Base-by-base conservation (phyloP, 2,888 invertebrate genomes). In the Bugula neritina region DNA sequence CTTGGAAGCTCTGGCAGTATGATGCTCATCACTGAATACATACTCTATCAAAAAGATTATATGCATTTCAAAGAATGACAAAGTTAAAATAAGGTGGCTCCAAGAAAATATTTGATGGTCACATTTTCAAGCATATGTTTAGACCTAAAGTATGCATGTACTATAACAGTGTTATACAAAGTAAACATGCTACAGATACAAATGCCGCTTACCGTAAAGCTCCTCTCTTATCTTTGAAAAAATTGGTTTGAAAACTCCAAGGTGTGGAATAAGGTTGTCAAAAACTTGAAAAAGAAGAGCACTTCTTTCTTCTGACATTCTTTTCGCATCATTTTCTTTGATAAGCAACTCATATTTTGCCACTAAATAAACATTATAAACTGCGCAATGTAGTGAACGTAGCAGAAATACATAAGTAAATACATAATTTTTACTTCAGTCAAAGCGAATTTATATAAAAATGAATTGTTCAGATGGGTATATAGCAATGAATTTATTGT, bases 131-230 rank as follows among this genome's bases (percentile, higher is more conserved):
- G n/a, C n/a, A n/a, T n/a, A n/a, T n/a, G n/a, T n/a, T n/a, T n/a
- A n/a, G n/a, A n/a, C n/a, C n/a, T n/a, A n/a, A n/a, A n/a, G n/a
- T n/a, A n/a, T n/a, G n/a, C n/a, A n/a, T n/a, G n/a, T n/a, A n/a
- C n/a, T n/a, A n/a, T n/a, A n/a, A n/a, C n/a, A n/a, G n/a, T n/a
- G n/a, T n/a, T n/a, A n/a, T n/a, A n/a, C n/a, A n/a, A n/a, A n/a
- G n/a, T n/a, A n/a, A n/a, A n/a, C n/a, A n/a, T n/a, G n/a, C n/a
- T n/a, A n/a, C n/a, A n/a, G n/a, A n/a, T n/a, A n/a, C n/a, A n/a
- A n/a, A n/a, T n/a, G n/a, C n/a, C n/a, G n/a, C 74, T 74, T 77
- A 81, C 81, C 80, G 77, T 77, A 78, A 3, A 82, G 74, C 73
- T 81, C 81, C 73, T 80, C 77, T 25, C 80, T 75, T 10, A 82